Percentiles rank a stretch among this genome's conserved stretches.
These are phyloP conservation scores for Platycnemis pennipes DNA, from an alignment of 2,888 invertebrate species.

Conservation along the genomic window DNA sequence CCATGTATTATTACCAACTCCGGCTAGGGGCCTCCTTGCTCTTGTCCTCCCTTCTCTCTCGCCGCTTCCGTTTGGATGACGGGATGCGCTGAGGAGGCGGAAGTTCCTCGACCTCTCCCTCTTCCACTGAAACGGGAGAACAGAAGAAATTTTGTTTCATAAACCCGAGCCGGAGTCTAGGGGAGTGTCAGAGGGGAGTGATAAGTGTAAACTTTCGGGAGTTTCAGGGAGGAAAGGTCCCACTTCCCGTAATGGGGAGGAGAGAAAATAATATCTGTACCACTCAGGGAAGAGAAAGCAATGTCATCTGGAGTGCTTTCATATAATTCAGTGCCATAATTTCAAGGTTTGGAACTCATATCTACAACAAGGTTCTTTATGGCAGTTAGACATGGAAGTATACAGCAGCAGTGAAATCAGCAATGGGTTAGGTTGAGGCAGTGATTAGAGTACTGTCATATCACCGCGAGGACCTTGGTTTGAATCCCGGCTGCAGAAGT, in stretches of 20 bases:
- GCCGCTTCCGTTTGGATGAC: background rate
- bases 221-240: background rate
- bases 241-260: background rate
- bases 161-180: background rate
- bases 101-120: background rate
- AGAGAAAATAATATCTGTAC: background rate
- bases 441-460: too few species aligned
- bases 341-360: too few species aligned
- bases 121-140: background rate
- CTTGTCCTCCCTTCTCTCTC: background rate
- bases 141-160: slow-evolving; percentile 27
- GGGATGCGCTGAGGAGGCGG: background rate
- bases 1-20: background rate
- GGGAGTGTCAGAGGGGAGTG: background rate
- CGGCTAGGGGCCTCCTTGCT: background rate
- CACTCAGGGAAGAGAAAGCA: background rate
- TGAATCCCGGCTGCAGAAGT: too few species aligned
- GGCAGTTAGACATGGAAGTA: too few species aligned
- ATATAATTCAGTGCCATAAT: too few species aligned
- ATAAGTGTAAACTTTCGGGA: background rate
- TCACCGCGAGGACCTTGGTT: too few species aligned
- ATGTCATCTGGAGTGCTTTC: background rate
- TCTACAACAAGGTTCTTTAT: too few species aligned
- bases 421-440: too few species aligned
- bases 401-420: too few species aligned